phyloP scores from a whole-genome alignment of 2,888 invertebrate species.

The Andrena haemorrhoa region DNA sequence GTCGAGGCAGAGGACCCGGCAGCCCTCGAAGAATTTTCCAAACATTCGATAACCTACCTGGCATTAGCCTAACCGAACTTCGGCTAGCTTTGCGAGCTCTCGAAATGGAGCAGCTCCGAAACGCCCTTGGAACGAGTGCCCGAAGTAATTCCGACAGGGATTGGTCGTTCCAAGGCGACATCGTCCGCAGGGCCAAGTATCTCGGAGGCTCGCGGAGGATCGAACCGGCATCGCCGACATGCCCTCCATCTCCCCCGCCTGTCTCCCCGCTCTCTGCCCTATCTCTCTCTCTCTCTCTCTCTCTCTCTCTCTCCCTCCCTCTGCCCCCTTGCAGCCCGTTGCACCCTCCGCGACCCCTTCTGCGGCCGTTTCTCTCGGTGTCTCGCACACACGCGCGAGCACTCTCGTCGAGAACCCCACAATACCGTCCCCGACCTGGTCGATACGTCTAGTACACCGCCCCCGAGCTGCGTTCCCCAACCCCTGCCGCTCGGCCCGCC shows the following conservation, averaged over 20 bases:
- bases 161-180: slow-evolving; percentile 1
- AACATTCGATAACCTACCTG: too few species aligned
- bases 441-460: slow-evolving; percentile 81
- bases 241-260: slow-evolving; percentile 24
- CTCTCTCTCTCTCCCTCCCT: slow-evolving; percentile 16
- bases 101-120: background rate
- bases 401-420: slow-evolving; percentile 64
- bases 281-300: slow-evolving; percentile 18
- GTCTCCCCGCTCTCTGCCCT: slow-evolving; percentile 42
- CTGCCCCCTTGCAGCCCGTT: background rate
- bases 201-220: slow-evolving; percentile 19
- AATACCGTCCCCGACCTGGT: slow-evolving; percentile 77
- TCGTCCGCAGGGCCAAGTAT: background rate
- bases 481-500: slow-evolving; percentile 16
- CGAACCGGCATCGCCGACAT: slow-evolving; percentile 14
- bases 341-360: slow-evolving; percentile 1
- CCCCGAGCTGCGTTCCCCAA: slow-evolving; percentile 39
- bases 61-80: too few species aligned
- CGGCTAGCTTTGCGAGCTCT: too few species aligned
- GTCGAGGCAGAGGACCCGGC: too few species aligned
- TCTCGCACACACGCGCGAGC: slow-evolving; percentile 12
- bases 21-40: too few species aligned
- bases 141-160: background rate
- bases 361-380: slow-evolving; percentile 19
- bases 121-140: too few species aligned